Conservation (phyloP, 1,140 invertebrate genomes). For the Spodoptera frugiperda region DNA sequence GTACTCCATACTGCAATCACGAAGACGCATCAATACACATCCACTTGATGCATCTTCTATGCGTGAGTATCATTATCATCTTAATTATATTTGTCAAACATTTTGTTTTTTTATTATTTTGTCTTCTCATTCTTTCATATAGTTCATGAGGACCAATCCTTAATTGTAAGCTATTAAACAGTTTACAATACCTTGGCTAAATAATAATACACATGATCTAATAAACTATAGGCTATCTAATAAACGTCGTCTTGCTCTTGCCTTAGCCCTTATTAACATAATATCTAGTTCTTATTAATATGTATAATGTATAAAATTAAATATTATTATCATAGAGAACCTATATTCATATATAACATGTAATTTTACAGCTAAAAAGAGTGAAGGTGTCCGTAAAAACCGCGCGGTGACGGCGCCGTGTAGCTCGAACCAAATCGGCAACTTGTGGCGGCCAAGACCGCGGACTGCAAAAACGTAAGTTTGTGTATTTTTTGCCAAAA, state of each 20-base stretch:
- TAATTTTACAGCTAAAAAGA: neutral
- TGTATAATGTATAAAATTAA: too few species aligned
- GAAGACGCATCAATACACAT: slow-evolving; percentile 86
- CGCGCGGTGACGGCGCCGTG: neutral
- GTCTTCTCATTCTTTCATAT: too few species aligned
- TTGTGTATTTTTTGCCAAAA: too few species aligned
- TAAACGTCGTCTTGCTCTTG: too few species aligned
- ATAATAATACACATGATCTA: too few species aligned
- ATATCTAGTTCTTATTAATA: too few species aligned
- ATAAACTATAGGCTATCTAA: too few species aligned
- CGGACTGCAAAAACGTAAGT: slow-evolving; percentile 9
- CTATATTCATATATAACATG: neutral
- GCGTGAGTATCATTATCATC: slow-evolving; percentile 28
- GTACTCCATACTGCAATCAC: slow-evolving; percentile 94
- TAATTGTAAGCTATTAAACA: too few species aligned
- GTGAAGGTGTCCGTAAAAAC: neutral
- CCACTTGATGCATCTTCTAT: slow-evolving; percentile 63
- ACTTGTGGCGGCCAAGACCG: neutral
- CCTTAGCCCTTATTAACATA: too few species aligned
- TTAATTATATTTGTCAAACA: neutral
- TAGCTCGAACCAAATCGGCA: neutral
- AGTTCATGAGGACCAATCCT: too few species aligned
- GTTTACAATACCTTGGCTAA: too few species aligned
- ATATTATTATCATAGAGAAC: neutral
- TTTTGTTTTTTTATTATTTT: too few species aligned